A percentile compares a stretch with the other conserved stretches of the same genome.
Conservation (phyloP, 2,797 vertebrate genomes). For the Catamblyrhynchus diadema region DNA sequence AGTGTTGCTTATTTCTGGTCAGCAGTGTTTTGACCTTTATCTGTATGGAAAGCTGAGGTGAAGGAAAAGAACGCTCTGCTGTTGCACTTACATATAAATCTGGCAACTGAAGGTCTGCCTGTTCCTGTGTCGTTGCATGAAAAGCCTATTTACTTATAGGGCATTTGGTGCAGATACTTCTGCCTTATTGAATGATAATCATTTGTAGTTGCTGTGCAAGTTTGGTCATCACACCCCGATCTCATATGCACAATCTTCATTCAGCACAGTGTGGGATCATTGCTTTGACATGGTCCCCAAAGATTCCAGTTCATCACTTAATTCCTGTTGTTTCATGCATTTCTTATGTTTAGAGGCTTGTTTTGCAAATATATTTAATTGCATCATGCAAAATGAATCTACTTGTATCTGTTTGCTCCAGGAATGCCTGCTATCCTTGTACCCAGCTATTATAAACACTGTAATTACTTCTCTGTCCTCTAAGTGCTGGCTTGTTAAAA, state of each 20-base stretch:
- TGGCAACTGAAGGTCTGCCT: not conserved
- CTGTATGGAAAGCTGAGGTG: not conserved
- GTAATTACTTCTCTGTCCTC: slow-evolving; percentile 55
- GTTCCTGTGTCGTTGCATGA: not conserved
- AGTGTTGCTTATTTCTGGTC: slow-evolving; percentile 1
- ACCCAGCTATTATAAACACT: slow-evolving; percentile 26
- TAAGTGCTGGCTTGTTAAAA: slow-evolving; percentile 47
- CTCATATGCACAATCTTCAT: not conserved
- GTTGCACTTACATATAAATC: not conserved
- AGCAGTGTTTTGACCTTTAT: slow-evolving; percentile 36
- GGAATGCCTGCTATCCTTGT: not conserved
- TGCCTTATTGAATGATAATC: not conserved
- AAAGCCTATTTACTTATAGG: not conserved
- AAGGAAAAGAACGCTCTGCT: not conserved
- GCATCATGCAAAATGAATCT: not conserved
- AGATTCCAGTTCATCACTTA: not conserved
- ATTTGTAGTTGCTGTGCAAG: not conserved
- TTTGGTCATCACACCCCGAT: not conserved
- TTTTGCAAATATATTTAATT: not conserved
- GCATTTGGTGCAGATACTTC: not conserved
- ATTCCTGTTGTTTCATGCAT: not conserved
- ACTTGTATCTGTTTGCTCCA: slow-evolving; percentile 20
- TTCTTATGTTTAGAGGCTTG: not conserved
- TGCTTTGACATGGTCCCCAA: not conserved
- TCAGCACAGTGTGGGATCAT: not conserved